These are phyloP conservation scores for Macrophya alboannulata DNA, from an alignment of 2,888 invertebrate genomes.

Conservation along the genomic window DNA sequence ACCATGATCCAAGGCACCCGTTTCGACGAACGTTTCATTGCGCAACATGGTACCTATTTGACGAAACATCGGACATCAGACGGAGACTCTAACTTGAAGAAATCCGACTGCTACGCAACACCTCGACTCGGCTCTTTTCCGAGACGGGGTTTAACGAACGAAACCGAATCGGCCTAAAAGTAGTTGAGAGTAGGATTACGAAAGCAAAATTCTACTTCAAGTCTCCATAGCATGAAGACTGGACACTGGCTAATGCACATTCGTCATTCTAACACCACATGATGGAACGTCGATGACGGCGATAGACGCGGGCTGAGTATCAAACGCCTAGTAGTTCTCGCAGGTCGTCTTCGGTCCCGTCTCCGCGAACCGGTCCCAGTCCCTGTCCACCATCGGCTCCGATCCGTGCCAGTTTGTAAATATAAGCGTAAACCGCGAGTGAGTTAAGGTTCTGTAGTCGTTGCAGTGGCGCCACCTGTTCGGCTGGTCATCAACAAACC, in stretches of 20 bases:
- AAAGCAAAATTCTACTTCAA: not conserved
- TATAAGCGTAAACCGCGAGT: not conserved
- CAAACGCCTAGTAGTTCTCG: not conserved
- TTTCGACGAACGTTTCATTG: slow-evolving; percentile 37
- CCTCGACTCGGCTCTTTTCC: not conserved
- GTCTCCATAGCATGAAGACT: not conserved
- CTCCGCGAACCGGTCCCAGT: not conserved
- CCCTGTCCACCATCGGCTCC: not conserved
- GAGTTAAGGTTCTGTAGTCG: not conserved
- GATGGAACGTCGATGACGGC: slow-evolving; percentile 31
- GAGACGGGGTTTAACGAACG: not conserved
- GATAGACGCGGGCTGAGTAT: not conserved
- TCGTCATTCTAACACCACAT: not conserved
- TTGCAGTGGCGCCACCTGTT: slow-evolving; percentile 48
- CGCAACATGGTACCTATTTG: slow-evolving; percentile 29
- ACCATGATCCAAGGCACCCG: slow-evolving; percentile 20
- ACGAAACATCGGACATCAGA: slow-evolving; percentile 6
- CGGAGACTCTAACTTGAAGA: not conserved
- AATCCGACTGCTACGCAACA: slow-evolving; percentile 14
- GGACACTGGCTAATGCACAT: not conserved
- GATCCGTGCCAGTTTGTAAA: not conserved
- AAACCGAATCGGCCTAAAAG: not conserved
- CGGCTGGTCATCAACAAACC: not conserved
- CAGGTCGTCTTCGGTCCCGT: not conserved
- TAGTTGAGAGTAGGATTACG: not conserved